Evolutionary conservation across 2,888 invertebrate species (phyloP), one percentile per base, ranked within the genome.

Genomic region (Bugulina stolonifera): DNA sequence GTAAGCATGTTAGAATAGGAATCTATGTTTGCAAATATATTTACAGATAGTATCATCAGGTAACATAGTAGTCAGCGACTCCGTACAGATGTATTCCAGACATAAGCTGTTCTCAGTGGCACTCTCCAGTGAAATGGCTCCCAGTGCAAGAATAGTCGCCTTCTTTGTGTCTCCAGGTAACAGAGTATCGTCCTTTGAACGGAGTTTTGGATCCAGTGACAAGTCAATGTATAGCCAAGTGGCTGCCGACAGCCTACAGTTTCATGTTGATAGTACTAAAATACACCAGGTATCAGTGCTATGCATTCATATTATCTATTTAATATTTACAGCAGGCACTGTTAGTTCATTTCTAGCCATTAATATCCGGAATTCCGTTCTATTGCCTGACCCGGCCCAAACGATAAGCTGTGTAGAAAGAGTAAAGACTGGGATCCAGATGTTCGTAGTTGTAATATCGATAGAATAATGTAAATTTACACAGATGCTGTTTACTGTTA

Each of bases 211-310:
- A 10, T 43, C 43, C 5, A 43, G 43, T 18, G 43, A 43, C 43
- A 43, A 5, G 18, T 43, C 43, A 43, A 43, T 43, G 43, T 18
- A 43, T 77, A 93, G 92, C 0, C 91, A 91, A 78, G 90, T 94
- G 57, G 29, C 64, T 29, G 93, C 92, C 0, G 96, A 96, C 86
- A 92, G 93, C 73, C 86, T 96, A 73, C 94, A 93, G 0, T 93
- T 94, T 87, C 93, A 94, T 0, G 94, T 95, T 32, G 93, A 94
- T 84, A 94, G 94, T 73, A 92, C 95, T 77, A 93, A 93, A 0
- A 86, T 77, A 27, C 25, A 54, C 34, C 54, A 71, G 55, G 75
- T 93, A 34, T 64, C 10, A 29, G 43, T n/a, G n/a, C n/a, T n/a
- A n/a, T n/a, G n/a, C n/a, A n/a, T n/a, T n/a, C n/a, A n/a, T n/a